Evolutionary conservation across 2,888 invertebrate genomes (phyloP), one percentile per base, ranked within the genome.

Genomic region (Danaus chrysippus): DNA sequence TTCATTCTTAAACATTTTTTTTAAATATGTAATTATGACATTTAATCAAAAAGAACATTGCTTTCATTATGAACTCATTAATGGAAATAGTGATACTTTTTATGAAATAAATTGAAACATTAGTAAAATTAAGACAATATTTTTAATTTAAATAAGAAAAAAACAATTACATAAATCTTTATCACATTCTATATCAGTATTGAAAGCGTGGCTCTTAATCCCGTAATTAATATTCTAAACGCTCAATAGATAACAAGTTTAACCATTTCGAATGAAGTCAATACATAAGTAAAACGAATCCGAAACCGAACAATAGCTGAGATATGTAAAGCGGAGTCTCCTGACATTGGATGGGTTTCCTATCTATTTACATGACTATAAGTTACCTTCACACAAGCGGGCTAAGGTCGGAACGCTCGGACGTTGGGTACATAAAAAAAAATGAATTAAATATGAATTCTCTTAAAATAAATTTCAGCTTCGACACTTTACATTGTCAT

Each of bases 351-450:
- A 70, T 75, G 71, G 72, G 82, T 83, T 89, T 88, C 88, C 87
- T 89, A 87, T 81, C 82, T 87, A 87, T 88, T 84, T 78, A 79
- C 86, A 86, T 87, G 78, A 79, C 83, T 87, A 86, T 86, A 78
- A 80, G 76, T 82, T 83, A 75, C 88, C 88, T 88, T 87, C 88
- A 78, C 77, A 81, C 79, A 86, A 86, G 73, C 86, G 79, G 87
- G 87, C 87, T 87, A 87, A 89, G 89, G 89, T 82, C 87, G 76
- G 76, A 77, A 75, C 63, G 65, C 61, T 49, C 49, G 49, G 49
- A 49, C 49, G 49, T 17, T 34, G 49, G 54, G 58, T 58, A 46
- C 54, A 58, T 49, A 46, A 49, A 23, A 54, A 19, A 44, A 41
- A 54, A 12, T 43, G 44, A 55, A 59, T 43, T 54, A 19, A 23